These are phyloP conservation scores for Pipra filicauda DNA, from an alignment of 2,113 vertebrate genomes.

Conservation along the genomic window DNA sequence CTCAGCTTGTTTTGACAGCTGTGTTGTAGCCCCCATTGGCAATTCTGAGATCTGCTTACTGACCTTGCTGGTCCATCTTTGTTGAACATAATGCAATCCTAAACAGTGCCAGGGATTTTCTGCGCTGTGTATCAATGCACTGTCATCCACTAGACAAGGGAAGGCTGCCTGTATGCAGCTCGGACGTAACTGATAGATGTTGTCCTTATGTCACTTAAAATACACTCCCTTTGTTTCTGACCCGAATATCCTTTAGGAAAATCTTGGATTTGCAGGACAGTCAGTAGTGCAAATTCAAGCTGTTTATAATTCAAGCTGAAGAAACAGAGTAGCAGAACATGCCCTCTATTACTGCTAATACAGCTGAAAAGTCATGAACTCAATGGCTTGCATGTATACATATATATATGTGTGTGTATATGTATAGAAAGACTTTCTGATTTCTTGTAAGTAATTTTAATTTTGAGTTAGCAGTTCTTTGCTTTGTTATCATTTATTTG, in stretches of 20 bases:
- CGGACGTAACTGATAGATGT: background rate
- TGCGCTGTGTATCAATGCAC: background rate
- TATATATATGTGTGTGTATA: background rate
- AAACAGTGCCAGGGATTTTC: background rate
- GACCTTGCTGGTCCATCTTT: background rate
- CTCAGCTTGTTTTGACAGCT: background rate
- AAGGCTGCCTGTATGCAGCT: background rate
- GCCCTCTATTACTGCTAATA: background rate
- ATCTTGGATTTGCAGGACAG: background rate
- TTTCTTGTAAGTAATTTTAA: background rate
- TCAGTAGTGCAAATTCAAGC: background rate
- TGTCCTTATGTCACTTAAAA: background rate
- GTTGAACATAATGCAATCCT: background rate
- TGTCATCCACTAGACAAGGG: background rate
- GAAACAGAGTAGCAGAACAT: background rate
- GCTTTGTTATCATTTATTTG: background rate
- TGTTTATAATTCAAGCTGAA: background rate
- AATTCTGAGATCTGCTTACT: background rate
- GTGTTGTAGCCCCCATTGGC: background rate
- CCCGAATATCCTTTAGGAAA: background rate
- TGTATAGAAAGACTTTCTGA: background rate
- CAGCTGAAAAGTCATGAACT: background rate
- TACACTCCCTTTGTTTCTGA: background rate
- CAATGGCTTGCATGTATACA: background rate
- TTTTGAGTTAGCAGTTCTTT: background rate